These are phyloP conservation scores for Drosophila eohydei DNA, from an alignment of 2,888 invertebrate genomes.

Conservation along the genomic window DNA sequence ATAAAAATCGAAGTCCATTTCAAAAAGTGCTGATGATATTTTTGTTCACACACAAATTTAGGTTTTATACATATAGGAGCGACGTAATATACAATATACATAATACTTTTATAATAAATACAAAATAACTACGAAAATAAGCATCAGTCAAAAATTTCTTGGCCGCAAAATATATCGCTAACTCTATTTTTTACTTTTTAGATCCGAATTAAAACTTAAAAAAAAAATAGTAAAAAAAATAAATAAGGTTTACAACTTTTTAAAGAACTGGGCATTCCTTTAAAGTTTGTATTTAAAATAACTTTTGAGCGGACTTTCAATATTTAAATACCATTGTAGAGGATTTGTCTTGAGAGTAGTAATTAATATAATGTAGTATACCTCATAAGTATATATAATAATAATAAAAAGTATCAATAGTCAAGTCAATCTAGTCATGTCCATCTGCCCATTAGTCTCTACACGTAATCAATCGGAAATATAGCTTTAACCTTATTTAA, in stretches of 20 bases:
- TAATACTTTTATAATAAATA: conserved; percentile 69
- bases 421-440: not conserved
- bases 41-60: conserved; percentile 84
- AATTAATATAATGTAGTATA: not conserved
- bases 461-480: not conserved
- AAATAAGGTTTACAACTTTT: conserved; percentile 10
- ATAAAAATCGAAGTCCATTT: conserved; percentile 85
- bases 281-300: conserved; percentile 15
- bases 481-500: not conserved
- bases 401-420: not conserved
- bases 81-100: conserved; percentile 74
- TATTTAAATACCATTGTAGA: conserved; percentile 6
- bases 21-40: conserved; percentile 84
- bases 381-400: not conserved
- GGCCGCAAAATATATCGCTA: conserved; percentile 79
- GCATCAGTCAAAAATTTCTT: conserved; percentile 85
- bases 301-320: conserved; percentile 11
- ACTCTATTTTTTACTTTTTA: conserved; percentile 1
- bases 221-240: conserved; percentile 16
- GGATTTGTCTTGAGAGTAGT: not conserved
- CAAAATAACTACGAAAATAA: conserved; percentile 73
- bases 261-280: conserved; percentile 23
- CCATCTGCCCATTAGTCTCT: not conserved
- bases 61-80: conserved; percentile 73
- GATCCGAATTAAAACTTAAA: conserved; percentile 24